phyloP scores from a whole-genome alignment of 2,113 vertebrate species.

The Taurulus bubalis region DNA sequence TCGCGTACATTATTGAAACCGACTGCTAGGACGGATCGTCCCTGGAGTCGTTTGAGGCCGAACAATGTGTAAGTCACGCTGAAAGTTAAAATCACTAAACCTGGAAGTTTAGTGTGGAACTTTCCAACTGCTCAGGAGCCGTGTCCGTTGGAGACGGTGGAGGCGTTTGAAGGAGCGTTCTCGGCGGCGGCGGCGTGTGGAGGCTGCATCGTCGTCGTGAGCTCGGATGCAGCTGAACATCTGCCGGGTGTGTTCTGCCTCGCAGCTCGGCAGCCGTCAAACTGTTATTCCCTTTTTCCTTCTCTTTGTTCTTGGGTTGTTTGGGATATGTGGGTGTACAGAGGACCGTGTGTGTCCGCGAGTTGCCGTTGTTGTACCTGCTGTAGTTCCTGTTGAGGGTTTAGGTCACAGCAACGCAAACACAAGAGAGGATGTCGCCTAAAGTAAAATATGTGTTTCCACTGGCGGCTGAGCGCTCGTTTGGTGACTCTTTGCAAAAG shows the following conservation, averaged over 20 bases:
- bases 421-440: neutral
- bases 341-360: slow-evolving; percentile 5
- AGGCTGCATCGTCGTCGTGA: neutral
- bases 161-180: slow-evolving; percentile 3
- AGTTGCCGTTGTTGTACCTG: neutral
- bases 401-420: slow-evolving; percentile 7
- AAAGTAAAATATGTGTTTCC: neutral
- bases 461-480: neutral
- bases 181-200: neutral
- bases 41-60: neutral
- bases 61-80: neutral
- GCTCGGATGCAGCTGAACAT: slow-evolving; percentile 28
- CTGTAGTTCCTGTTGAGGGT: neutral
- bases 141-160: neutral
- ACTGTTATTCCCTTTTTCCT: neutral
- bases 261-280: slow-evolving; percentile 4
- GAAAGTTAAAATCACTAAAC: neutral
- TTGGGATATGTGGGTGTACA: slow-evolving; percentile 25
- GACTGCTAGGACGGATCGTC: neutral
- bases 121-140: neutral
- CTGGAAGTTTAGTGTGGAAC: neutral
- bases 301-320: slow-evolving; percentile 20
- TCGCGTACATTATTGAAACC: neutral
- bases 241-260: slow-evolving; percentile 27
- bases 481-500: neutral